These are phyloP conservation scores for Anthophora plumipes DNA, from an alignment of 2,888 invertebrate species.

Conservation along the genomic window DNA sequence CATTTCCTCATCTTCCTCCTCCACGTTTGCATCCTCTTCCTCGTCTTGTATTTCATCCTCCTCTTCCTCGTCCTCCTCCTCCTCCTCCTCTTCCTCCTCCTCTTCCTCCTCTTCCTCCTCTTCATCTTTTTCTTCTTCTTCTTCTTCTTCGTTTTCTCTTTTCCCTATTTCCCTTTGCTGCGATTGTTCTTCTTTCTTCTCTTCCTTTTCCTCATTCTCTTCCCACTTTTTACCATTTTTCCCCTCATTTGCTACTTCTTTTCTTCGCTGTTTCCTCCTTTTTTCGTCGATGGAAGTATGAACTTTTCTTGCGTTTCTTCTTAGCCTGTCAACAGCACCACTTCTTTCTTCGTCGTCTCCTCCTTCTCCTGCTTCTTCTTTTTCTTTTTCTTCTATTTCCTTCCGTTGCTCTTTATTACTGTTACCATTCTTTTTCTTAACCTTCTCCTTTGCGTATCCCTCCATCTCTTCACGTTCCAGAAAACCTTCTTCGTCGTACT, in stretches of 20 bases:
- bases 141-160: not conserved
- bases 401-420: not conserved
- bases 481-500: not conserved
- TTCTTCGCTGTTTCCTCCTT: not conserved
- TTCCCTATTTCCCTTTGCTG: not conserved
- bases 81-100: not conserved
- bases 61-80: not conserved
- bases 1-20: not conserved
- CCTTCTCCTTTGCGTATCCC: not conserved
- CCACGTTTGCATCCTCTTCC: not conserved
- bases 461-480: not conserved
- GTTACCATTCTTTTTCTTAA: not conserved
- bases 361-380: too few relatives aligned
- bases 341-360: too few relatives aligned
- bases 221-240: slow-evolving; percentile 33
- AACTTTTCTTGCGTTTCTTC: not conserved
- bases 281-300: not conserved
- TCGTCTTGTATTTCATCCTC: not conserved
- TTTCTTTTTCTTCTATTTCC: not conserved
- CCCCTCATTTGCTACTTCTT: not conserved
- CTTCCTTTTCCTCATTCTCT: slow-evolving; percentile 37
- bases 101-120: not conserved
- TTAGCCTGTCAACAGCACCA: not conserved
- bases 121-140: not conserved
- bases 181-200: not conserved